phyloP scores from a whole-genome alignment of 2,797 vertebrate genomes.

The Harpagifer antarcticus region DNA sequence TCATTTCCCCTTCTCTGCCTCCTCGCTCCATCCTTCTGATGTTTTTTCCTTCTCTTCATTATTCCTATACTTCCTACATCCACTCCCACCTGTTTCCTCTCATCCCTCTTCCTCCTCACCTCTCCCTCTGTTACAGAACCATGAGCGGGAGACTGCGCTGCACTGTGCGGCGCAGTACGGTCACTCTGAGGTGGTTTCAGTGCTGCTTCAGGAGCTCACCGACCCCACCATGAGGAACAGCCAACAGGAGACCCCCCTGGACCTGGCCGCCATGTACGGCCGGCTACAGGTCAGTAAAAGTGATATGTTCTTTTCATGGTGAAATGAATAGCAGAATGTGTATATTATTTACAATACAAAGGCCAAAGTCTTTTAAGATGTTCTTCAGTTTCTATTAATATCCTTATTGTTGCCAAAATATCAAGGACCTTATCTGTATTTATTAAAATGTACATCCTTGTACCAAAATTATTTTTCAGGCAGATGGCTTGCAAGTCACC shows the following conservation, averaged over 20 bases:
- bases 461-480: neutral
- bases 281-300: slow-evolving; percentile 84
- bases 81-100: neutral
- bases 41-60: neutral
- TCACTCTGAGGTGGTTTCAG: slow-evolving; percentile 94
- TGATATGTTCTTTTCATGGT: neutral
- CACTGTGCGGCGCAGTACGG: slow-evolving; percentile 97
- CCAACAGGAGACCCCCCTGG: slow-evolving; percentile 92
- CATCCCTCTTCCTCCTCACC: neutral
- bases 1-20: slow-evolving; percentile 15
- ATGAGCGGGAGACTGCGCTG: slow-evolving; percentile 94
- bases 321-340: neutral
- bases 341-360: neutral
- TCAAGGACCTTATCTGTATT: neutral
- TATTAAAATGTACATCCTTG: neutral
- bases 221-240: slow-evolving; percentile 96
- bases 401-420: neutral
- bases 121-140: slow-evolving; percentile 81
- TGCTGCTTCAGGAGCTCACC: slow-evolving; percentile 93
- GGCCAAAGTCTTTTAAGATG: neutral
- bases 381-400: too few species aligned
- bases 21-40: slow-evolving; percentile 10
- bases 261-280: slow-evolving; percentile 95
- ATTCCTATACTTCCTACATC: slow-evolving; percentile 20
- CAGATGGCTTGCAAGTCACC: neutral